A percentile compares a stretch with the other conserved stretches of the same genome.
These are phyloP conservation scores for Axinella damicornis DNA, from an alignment of 37 sponge, comb jelly and placozoan genomes.

Conservation along the genomic window DNA sequence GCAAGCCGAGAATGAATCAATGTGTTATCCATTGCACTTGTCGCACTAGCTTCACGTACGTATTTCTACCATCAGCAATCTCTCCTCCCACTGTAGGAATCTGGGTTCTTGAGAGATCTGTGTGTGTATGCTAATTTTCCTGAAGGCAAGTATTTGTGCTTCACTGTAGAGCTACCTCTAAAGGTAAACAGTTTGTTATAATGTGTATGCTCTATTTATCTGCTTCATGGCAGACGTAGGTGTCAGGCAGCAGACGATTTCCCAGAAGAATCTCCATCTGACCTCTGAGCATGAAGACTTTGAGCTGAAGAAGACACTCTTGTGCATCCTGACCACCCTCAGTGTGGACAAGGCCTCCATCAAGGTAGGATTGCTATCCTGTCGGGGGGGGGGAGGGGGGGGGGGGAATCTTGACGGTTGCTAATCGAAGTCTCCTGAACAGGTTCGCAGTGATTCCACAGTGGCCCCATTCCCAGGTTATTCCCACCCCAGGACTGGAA, in stretches of 20 bases:
- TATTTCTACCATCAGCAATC: background rate
- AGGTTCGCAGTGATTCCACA: too few relatives aligned
- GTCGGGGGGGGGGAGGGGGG: background rate
- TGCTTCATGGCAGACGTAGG: too few relatives aligned
- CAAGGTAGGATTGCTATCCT: slow-evolving; percentile 43
- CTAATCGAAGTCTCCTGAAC: too few relatives aligned
- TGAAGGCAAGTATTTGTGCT: slow-evolving; percentile 47
- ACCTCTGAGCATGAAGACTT: slow-evolving; percentile 89
- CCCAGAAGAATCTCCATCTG: slow-evolving; percentile 35
- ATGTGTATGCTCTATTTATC: too few relatives aligned
- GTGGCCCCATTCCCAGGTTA: too few relatives aligned
- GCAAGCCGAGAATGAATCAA: too few relatives aligned
- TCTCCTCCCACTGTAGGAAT: slow-evolving; percentile 46
- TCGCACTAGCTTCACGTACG: too few relatives aligned
- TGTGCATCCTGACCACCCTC: slow-evolving; percentile 80
- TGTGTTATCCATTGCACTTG: too few relatives aligned
- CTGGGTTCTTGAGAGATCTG: slow-evolving; percentile 67
- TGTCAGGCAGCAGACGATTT: too few relatives aligned
- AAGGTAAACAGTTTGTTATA: too few relatives aligned
- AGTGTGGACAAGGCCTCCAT: slow-evolving; percentile 67
- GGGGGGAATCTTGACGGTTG: background rate
- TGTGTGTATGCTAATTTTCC: slow-evolving; percentile 62
- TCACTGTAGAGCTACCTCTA: too few relatives aligned
- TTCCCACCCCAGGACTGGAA: too few relatives aligned
- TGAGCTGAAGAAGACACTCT: slow-evolving; percentile 92